Evolutionary conservation across 2,797 vertebrate species (phyloP), one percentile per base, ranked within the genome.

Genomic region (Lophius americanus): DNA sequence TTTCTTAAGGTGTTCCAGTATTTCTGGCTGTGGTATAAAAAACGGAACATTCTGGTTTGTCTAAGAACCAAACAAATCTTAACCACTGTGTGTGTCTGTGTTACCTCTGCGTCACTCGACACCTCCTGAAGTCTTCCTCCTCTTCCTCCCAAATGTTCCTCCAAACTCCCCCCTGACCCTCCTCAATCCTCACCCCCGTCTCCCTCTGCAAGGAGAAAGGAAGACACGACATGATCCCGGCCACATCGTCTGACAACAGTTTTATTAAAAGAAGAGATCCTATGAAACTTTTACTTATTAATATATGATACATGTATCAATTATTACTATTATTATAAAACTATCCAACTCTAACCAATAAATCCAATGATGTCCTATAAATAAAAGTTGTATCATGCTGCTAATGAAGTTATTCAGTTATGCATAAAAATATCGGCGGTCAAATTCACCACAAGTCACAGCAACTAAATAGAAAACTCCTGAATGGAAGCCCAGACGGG

Each of bases 21-120:
- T 23, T 23, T 23, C 23, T 23, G 23, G 23, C 23, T 23, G 23
- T 1, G 23, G 23, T 23, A 23, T 23, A 23, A 23, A 23, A 44
- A 51, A 12, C 2, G 5, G 14, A 32, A 54, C 10, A 33, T 4
- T 7, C 2, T 32, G 39, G 23, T 14, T 23, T 57, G 3, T 23
- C 1, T 23, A 23, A 23, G 12, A 7, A 12, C 6, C 7, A 4
- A 51, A 12, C 33, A 4, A 50, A 33, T 33, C 47, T 49, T 6
- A n/a, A 14, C 23, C 13, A n/a, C 46, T 23, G n/a, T 38, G 51
- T 54, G 9, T 0, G 6, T 42, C 35, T 6, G 35, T 2, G 6
- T 65, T 37, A 91, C 89, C 87, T 75, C 62, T 55, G 62, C 6
- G 62, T n/a, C 14, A 77, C 61, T 9, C 76, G 65, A 57, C 83